Conservation (phyloP, 2,888 invertebrate genomes). For the Sturmia bella region DNA sequence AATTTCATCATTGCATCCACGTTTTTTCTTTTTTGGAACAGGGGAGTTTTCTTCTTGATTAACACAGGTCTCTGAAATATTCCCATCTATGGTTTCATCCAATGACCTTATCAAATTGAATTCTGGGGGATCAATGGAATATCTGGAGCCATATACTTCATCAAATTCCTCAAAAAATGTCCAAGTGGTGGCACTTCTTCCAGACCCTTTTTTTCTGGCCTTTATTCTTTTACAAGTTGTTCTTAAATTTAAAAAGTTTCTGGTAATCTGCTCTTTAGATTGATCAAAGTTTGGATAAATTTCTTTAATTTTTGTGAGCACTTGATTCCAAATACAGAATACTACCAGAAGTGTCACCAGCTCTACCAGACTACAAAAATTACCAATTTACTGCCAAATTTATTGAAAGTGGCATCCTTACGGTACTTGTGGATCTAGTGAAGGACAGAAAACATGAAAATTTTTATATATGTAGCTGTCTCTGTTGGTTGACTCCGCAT, state of each 20-base stretch:
- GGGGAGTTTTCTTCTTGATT: constrained; percentile 4
- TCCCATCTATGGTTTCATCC: constrained; percentile 15
- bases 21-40: constrained; percentile 9
- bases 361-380: too few species aligned
- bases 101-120: constrained; percentile 35
- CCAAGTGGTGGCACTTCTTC: constrained; percentile 45
- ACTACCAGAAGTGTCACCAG: too few species aligned
- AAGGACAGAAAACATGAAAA: too few species aligned
- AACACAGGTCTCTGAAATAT: background rate
- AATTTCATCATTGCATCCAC: constrained; percentile 8
- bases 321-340: background rate
- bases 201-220: constrained; percentile 52
- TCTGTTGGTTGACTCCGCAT: too few species aligned
- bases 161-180: constrained; percentile 40
- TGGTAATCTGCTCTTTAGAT: constrained; percentile 31
- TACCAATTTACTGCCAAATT: too few species aligned
- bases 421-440: too few species aligned
- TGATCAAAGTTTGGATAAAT: constrained; percentile 9
- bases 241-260: constrained; percentile 50
- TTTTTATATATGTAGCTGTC: too few species aligned
- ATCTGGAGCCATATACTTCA: constrained; percentile 46
- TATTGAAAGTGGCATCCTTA: too few species aligned
- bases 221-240: constrained; percentile 55
- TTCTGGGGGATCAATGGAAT: constrained; percentile 49
- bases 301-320: background rate